A percentile compares a stretch with the other conserved stretches of the same genome.
Conservation (phyloP, 2,888 invertebrate genomes). For the Scaptomyza tumidula region DNA sequence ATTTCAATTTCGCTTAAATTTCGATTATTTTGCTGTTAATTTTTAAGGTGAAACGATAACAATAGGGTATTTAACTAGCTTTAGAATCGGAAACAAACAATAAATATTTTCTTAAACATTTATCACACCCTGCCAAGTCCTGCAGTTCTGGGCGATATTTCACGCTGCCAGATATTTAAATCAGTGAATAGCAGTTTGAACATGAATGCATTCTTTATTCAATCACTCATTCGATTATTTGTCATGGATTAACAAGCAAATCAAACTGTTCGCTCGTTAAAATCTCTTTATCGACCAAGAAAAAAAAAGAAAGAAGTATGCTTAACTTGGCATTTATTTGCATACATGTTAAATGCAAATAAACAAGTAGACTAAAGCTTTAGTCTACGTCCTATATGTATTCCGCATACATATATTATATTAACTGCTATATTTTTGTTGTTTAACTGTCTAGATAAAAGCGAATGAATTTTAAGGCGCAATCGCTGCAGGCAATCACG, state of each 20-base stretch:
- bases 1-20: too few relatives aligned
- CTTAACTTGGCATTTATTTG: conserved; percentile 44
- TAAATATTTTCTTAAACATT: neutral
- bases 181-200: conserved; percentile 13
- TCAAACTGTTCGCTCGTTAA: conserved; percentile 53
- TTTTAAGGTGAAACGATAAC: conserved; percentile 3
- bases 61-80: neutral
- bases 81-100: neutral
- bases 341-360: conserved; percentile 61
- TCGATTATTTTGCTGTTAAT: conserved; percentile 11
- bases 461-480: conserved; percentile 31
- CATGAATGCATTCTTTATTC: conserved; percentile 24
- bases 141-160: neutral
- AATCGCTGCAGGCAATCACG: conserved; percentile 63
- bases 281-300: conserved; percentile 38
- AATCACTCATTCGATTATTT: conserved; percentile 9
- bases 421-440: conserved; percentile 22
- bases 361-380: conserved; percentile 31
- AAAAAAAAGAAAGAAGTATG: conserved; percentile 39
- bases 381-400: conserved; percentile 20
- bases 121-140: too few relatives aligned
- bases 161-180: conserved; percentile 9
- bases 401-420: conserved; percentile 31
- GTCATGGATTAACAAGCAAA: conserved; percentile 16
- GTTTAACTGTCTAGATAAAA: conserved; percentile 53